phyloP scores from a whole-genome alignment of 2,113 vertebrate species.

The Plecturocebus donacophilus region DNA sequence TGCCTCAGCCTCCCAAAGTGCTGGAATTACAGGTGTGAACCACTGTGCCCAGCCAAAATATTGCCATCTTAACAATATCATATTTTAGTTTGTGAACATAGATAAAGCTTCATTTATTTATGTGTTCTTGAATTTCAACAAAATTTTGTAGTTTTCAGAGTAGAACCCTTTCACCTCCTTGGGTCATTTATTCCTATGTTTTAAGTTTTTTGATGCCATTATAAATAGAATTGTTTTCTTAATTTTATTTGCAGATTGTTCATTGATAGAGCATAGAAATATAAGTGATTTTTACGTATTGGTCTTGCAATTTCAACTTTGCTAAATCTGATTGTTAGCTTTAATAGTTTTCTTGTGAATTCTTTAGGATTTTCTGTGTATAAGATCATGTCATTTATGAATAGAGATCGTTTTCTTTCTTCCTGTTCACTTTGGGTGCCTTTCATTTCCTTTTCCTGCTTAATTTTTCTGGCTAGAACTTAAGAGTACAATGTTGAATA shows the following conservation, averaged over 20 bases:
- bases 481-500: not conserved
- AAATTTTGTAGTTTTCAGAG: not conserved
- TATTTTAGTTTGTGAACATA: not conserved
- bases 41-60: not conserved
- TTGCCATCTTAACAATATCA: not conserved
- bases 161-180: not conserved
- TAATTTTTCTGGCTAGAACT: not conserved
- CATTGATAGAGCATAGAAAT: not conserved
- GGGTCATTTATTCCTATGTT: not conserved
- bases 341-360: slow-evolving; percentile 17
- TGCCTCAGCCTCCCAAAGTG: no score
- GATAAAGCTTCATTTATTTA: not conserved
- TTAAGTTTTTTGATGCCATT: not conserved
- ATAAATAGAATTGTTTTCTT: not conserved
- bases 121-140: not conserved
- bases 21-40: no score
- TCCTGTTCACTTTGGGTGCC: not conserved
- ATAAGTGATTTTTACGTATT: not conserved
- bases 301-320: not conserved
- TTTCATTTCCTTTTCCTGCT: not conserved
- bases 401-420: not conserved
- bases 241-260: not conserved
- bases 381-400: not conserved
- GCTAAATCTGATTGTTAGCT: not conserved
- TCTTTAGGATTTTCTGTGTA: not conserved